Evolutionary conservation across 92 coral and sea anemone genomes (phyloP), one percentile per base, ranked within the genome.

Genomic region (Porites divaricata): DNA sequence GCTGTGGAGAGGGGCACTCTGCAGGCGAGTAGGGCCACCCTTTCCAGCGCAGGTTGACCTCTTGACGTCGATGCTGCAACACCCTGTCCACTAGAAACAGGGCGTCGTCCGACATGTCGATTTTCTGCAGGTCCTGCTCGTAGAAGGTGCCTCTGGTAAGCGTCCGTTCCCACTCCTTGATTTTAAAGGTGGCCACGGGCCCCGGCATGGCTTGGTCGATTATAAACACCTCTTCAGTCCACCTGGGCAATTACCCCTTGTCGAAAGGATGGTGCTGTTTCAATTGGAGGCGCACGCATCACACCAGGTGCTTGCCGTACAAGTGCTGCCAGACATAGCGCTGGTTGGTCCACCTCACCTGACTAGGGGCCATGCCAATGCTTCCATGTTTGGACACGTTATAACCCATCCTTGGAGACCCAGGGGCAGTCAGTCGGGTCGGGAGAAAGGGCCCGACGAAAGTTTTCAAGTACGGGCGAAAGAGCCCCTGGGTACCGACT

Each of bases 161-260:
- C 16, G 68, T 75, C 2, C 89, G 85, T 21, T 85, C 86, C 5
- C 41, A 50, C 9, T 89, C 90, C 24, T 76, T 73, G 10, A 88
- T 8, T 13, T 67, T 35, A 50, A 84, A 88, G 53, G 69, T 72
- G 1, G 92, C 89, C 22, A 51, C 54, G 54, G 92, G 92, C 26
- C 62, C 59, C 62, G 90, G 14, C 35, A 75, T 69, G 7, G 78
- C 24, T 12, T 78, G 72, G 70, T 85, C 59, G 9, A 89, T 57
- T 10, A 67, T 64, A 77, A 89, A 89, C 23, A 53, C 79, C 63
- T 89, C 87, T 25, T 79, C 92, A n/a, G 81, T 89, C 87, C 90
- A 89, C 25, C 53, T 63, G 2, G 84, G 81, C 0, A 89, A 24
- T 64, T 89, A 89, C 14, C 84, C 83, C 59, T 88, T 88, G 61